These are phyloP conservation scores for Dolichallabes microphthalmus DNA, from an alignment of 2,113 vertebrate genomes.

Conservation along the genomic window DNA sequence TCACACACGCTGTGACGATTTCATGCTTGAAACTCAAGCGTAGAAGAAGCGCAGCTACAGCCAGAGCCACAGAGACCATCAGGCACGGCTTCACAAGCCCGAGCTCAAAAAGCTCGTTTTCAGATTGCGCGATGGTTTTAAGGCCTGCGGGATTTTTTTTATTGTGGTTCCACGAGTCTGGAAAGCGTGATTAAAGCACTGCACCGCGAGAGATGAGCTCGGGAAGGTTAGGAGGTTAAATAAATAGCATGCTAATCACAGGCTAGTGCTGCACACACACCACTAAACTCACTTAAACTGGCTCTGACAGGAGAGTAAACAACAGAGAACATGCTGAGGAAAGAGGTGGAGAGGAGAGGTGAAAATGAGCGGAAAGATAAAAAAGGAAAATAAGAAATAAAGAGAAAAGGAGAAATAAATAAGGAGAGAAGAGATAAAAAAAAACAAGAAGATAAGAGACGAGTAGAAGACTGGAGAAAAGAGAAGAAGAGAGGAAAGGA, in stretches of 20 bases:
- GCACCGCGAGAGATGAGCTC: conserved; percentile 7
- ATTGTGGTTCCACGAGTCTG: conserved; percentile 11
- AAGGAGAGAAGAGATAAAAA: background rate
- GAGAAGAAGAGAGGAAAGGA: background rate
- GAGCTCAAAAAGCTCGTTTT: background rate
- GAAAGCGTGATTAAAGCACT: conserved; percentile 31
- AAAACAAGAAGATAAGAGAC: conserved; percentile 34
- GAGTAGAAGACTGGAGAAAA: conserved; percentile 47
- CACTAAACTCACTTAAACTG: conserved; percentile 55
- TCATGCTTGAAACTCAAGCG: background rate
- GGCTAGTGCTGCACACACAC: conserved; percentile 53
- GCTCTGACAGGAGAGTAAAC: conserved; percentile 48
- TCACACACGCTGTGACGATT: conserved; percentile 15
- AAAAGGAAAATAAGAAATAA: conserved; percentile 51
- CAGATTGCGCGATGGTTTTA: background rate
- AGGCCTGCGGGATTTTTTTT: conserved; percentile 14
- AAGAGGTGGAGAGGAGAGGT: background rate
- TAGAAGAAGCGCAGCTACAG: background rate
- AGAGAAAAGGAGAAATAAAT: conserved; percentile 14
- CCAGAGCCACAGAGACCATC: background rate
- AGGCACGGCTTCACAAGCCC: conserved; percentile 12
- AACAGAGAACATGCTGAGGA: conserved; percentile 53
- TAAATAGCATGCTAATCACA: conserved; percentile 54
- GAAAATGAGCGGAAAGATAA: background rate
- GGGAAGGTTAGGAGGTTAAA: conserved; percentile 57